Evolutionary conservation across 2,113 vertebrate species (phyloP), one percentile per base, ranked within the genome.

Genomic region (Prionailurus bengalensis): DNA sequence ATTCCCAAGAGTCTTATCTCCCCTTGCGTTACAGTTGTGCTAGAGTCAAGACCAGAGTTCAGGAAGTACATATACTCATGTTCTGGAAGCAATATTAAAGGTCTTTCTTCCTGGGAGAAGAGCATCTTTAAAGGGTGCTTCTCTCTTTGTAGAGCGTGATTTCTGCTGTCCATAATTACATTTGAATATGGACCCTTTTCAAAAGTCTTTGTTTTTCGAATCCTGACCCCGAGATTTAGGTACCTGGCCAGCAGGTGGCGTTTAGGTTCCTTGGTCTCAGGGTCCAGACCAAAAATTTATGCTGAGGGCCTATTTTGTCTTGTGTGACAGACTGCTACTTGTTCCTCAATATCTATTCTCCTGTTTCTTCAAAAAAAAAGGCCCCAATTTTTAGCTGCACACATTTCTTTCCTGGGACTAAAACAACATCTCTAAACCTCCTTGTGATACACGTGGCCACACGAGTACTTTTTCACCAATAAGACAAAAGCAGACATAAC

Each of bases 191-290:
- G n/a, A 58, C 17, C 27, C 71, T 84, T 90, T 61, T 74, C 12
- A 33, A 45, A 45, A 45, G 55, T 48, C 63, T 82, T 74, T 16
- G 23, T 36, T 93, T 84, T 84, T 58, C 33, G 51, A 84, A 1
- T 14, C 21, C 21, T n/a, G 71, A 89, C 31, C 4, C 51, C 19
- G 36, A 93, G 51, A 66, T 39, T 70, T 33, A 81, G 36, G 74
- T 25, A 92, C 42, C 76, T 84, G 70, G 66, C 82, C 82, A 93
- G 66, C 71, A 97, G 94, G 90, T 80, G 78, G 94, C 5, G 0
- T 45, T 5, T 21, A 29, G 33, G 13, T 48, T 33, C 61, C 80
- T 31, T 45, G 29, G 48, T 79, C 58, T 78, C 79, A 68, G 61
- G 42, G 31, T 51, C 36, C 29, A 42, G 4, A 45, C 25, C 48